phyloP scores from a whole-genome alignment of 2,113 vertebrate genomes.

The Salvelinus sp. region DNA sequence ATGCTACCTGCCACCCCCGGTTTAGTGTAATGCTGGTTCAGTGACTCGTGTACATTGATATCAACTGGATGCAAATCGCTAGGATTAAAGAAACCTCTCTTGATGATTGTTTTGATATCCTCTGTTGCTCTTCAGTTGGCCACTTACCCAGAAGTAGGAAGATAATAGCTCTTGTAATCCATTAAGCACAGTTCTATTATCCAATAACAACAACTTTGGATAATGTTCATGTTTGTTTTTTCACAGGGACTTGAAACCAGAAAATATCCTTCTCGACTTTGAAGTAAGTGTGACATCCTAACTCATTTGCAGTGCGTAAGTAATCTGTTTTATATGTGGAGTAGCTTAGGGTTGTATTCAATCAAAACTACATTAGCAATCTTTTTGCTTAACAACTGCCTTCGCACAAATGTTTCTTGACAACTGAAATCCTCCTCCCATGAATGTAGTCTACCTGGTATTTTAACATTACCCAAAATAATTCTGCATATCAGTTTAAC shows the following conservation, averaged over 20 bases:
- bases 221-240: constrained; percentile 26
- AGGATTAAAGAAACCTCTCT: too few species aligned
- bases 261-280: constrained; percentile 97
- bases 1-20: too few species aligned
- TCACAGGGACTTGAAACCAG: constrained; percentile 95
- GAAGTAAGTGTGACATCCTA: constrained; percentile 78
- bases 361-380: neutral
- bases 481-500: too few species aligned
- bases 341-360: neutral
- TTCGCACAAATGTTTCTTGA: neutral
- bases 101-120: too few species aligned
- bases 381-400: neutral
- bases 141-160: neutral
- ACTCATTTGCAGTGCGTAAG: neutral
- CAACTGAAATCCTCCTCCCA: neutral
- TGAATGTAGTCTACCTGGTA: neutral
- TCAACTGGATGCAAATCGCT: too few species aligned
- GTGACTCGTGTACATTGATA: neutral
- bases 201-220: neutral
- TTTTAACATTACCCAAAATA: neutral
- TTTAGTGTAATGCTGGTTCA: neutral
- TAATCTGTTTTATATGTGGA: neutral
- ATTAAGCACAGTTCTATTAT: neutral
- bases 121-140: neutral
- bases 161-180: neutral